Evolutionary conservation across 2,888 invertebrate species (phyloP).

Genomic region (Diarsia mendica): DNA sequence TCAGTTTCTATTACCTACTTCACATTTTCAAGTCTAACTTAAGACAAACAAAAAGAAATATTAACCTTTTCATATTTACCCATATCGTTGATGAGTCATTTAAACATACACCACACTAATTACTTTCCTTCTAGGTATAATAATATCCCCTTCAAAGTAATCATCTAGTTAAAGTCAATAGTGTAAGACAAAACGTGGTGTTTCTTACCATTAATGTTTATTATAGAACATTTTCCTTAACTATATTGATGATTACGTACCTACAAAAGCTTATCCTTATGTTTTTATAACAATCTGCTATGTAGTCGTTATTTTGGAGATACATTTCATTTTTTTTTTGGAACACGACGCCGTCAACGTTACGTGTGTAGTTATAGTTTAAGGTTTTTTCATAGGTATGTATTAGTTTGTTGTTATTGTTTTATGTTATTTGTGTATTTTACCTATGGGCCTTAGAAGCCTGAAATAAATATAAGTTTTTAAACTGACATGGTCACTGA

Average conservation of each 20-base stretch:
- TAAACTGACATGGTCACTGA: too few species aligned
- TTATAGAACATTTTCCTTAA: conserved; percentile 32
- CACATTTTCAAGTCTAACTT: not conserved
- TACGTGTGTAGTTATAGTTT: too few species aligned
- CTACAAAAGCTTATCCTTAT: not conserved
- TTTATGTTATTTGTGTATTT: too few species aligned
- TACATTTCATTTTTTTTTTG: too few species aligned
- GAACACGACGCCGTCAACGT: too few species aligned
- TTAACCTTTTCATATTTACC: conserved; percentile 28
- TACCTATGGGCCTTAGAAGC: too few species aligned
- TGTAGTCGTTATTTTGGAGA: too few species aligned
- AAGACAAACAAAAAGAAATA: not conserved
- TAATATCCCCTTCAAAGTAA: conserved; percentile 26
- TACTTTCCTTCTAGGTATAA: too few species aligned
- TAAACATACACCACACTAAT: conserved; percentile 32
- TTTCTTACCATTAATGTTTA: conserved; percentile 21
- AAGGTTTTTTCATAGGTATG: too few species aligned
- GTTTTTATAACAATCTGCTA: not conserved
- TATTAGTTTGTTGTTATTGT: too few species aligned
- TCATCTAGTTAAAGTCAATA: conserved; percentile 36
- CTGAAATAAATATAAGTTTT: too few species aligned
- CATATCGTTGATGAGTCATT: conserved; percentile 16
- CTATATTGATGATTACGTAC: not conserved
- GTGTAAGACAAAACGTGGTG: conserved; percentile 32
- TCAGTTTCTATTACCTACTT: not conserved